Evolutionary conservation across 1,140 invertebrate genomes (phyloP), one percentile per base, ranked within the genome.

Genomic region (Aphelenchoides fujianensis): DNA sequence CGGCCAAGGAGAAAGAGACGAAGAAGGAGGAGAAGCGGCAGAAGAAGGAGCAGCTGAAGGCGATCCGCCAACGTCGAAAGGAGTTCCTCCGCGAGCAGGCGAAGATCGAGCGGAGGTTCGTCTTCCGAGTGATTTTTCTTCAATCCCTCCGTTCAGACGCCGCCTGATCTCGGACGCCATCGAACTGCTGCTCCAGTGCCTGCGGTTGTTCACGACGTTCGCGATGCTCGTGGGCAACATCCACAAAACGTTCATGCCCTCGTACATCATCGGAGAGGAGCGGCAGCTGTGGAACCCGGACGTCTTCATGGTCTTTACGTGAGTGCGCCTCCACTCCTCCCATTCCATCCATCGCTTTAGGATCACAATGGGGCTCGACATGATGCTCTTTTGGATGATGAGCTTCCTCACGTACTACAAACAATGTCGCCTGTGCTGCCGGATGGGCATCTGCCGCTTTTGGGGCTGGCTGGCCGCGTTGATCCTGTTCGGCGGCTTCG

Each of bases 141-240:
- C 41, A 48, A 48, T 48, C 23, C 41, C 37, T 48, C 23, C 7
- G n/a, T 66, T 66, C 55, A 69, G 61, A 30, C 69, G 69, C 7
- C 16, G 37, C n/a, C 57, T 70, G 9, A 70, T 72, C 34, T 19
- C 70, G 5, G 70, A 72, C 16, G 34, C 70, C 7, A 72, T 72
- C 23, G 70, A 72, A 9, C 2, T 74, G 2, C 30, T 72, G 48
- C 70, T 72, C 23, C 70, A 72, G 63, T 72, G 70, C 36, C 52
- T 72, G 12, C 70, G 70, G 9, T 55, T 53, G 2, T 59, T 78
- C 23, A 77, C 74, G 12, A 68, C 76, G 9, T 81, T 77, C 52
- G 76, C 76, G 28, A 79, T 77, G 27, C 32, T 77, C 41, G 78
- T 80, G 16, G 76, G 76, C 9, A 79, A 77, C 55, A 32, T 81